Evolutionary conservation across 1,140 invertebrate species (phyloP).

Genomic region (Lepidurus couesii): DNA sequence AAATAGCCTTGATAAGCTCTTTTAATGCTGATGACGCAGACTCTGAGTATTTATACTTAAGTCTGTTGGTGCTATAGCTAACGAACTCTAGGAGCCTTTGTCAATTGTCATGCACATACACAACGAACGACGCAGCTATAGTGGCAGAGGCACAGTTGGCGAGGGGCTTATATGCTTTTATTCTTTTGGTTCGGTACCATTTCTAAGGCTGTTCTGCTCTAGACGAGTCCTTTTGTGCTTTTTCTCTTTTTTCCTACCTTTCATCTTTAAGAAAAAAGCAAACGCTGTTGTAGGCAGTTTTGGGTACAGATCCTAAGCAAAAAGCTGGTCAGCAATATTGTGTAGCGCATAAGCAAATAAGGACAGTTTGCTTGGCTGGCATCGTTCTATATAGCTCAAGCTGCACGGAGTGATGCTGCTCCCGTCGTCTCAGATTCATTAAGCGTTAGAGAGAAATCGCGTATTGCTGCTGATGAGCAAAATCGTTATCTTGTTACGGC

Average conservation of each 20-base stretch:
- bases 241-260: neutral
- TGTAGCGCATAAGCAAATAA: slow-evolving; percentile 3
- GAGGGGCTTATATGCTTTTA: neutral
- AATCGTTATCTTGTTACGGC: neutral
- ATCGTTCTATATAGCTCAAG: neutral
- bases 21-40: neutral
- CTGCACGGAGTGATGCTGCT: neutral
- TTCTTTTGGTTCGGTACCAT: neutral
- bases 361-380: slow-evolving; percentile 6
- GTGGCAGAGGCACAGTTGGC: neutral
- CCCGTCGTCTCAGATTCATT: neutral
- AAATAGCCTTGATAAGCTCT: neutral
- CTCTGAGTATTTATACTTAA: neutral
- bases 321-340: slow-evolving; percentile 4
- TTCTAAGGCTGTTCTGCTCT: neutral
- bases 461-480: slow-evolving; percentile 8
- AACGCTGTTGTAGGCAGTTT: neutral
- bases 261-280: neutral
- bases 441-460: slow-evolving; percentile 3
- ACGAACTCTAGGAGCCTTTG: neutral
- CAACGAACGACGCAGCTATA: neutral
- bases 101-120: neutral
- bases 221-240: neutral
- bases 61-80: neutral
- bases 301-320: neutral